phyloP scores from a whole-genome alignment of 1,140 invertebrate genomes.

The Protaetia brevitarsis region DNA sequence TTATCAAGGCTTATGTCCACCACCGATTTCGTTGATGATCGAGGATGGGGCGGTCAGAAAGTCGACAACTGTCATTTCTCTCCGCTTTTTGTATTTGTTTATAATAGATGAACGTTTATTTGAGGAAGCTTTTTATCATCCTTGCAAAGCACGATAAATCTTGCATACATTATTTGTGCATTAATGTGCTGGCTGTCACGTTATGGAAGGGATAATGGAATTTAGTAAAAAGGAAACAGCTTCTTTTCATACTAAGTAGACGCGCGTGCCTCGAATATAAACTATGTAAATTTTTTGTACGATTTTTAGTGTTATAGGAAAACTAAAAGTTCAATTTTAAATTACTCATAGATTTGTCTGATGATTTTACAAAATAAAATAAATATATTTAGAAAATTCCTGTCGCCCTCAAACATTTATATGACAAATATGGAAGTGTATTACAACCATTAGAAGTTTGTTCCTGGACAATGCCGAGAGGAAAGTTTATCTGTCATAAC shows the following conservation, averaged over 20 bases:
- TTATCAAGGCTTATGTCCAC: not conserved
- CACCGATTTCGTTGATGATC: slow-evolving; percentile 3
- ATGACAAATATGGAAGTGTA: not conserved
- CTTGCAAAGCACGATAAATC: not conserved
- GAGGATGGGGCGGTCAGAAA: not conserved
- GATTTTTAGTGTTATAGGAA: too few species aligned
- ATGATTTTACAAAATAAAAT: too few species aligned
- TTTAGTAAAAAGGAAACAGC: not conserved
- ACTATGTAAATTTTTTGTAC: not conserved
- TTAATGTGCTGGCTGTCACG: not conserved
- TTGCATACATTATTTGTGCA: not conserved
- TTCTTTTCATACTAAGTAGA: not conserved
- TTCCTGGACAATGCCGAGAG: not conserved
- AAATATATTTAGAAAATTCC: too few species aligned
- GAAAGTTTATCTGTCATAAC: slow-evolving; percentile 5
- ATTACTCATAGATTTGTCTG: too few species aligned
- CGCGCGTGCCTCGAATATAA: not conserved
- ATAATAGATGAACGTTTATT: not conserved
- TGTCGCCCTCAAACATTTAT: not conserved
- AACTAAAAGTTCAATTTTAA: too few species aligned
- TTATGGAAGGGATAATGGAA: not conserved
- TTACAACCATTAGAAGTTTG: slow-evolving; percentile 10
- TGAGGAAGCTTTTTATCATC: not conserved
- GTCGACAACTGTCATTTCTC: not conserved
- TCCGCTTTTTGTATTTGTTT: too few species aligned